These are phyloP conservation scores for Nebria brevicollis DNA, from an alignment of 2,888 invertebrate species.

Conservation along the genomic window DNA sequence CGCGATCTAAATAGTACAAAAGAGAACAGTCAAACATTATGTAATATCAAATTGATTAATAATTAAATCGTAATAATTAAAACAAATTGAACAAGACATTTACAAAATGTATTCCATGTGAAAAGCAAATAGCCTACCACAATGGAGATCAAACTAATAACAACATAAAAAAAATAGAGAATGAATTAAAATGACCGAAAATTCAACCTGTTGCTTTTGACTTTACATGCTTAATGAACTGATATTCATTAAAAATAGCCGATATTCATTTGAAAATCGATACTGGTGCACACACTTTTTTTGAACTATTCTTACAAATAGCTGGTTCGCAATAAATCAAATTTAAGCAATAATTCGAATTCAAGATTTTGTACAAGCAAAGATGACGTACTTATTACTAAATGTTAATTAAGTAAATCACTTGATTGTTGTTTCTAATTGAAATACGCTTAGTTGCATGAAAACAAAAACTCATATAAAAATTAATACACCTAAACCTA, in stretches of 20 bases:
- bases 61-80: background rate
- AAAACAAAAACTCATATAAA: no score
- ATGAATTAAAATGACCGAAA: background rate
- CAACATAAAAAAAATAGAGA: background rate
- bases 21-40: background rate
- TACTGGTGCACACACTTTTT: background rate
- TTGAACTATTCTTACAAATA: background rate
- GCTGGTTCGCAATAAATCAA: background rate
- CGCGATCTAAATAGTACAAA: background rate
- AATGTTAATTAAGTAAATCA: no score
- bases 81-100: conserved; percentile 11
- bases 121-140: conserved; percentile 9
- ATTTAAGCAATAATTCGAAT: no score
- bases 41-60: background rate
- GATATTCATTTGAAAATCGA: background rate
- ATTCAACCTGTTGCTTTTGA: background rate
- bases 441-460: no score
- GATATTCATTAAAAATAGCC: background rate
- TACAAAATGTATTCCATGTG: conserved; percentile 40
- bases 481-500: no score
- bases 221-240: background rate
- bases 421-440: no score
- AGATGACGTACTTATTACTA: no score
- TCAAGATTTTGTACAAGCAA: no score
- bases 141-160: conserved; percentile 21